Percentiles rank a stretch among this genome's conserved stretches.
These are phyloP conservation scores for Diadumene lineata DNA, from an alignment of 92 coral and sea anemone genomes.

Conservation along the genomic window DNA sequence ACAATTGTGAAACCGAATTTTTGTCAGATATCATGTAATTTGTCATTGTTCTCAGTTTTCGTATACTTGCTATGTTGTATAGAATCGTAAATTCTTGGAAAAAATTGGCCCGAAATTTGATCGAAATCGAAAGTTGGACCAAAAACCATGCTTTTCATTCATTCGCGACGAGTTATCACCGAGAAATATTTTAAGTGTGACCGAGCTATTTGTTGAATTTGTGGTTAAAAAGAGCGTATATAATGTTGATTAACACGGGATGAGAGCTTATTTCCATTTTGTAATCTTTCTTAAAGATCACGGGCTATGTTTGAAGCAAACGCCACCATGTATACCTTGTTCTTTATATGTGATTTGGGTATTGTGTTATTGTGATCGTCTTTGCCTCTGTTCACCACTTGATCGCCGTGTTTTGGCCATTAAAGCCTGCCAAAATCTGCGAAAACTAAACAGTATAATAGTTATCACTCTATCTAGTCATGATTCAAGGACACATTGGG, in stretches of 20 bases:
- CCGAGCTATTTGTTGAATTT: constrained; percentile 44
- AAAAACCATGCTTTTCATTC: constrained; percentile 44
- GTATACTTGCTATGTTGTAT: neutral
- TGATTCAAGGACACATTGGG: constrained; percentile 33
- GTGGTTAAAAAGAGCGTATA: constrained; percentile 42
- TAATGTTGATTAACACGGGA: constrained; percentile 40
- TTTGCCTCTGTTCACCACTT: constrained; percentile 2
- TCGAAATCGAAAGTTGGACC: constrained; percentile 36
- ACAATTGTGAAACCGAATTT: constrained; percentile 25
- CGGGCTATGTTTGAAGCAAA: constrained; percentile 6
- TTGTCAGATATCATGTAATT: constrained; percentile 12
- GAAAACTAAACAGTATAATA: constrained; percentile 12
- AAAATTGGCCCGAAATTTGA: neutral
- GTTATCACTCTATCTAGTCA: constrained; percentile 25
- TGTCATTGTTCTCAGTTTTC: neutral
- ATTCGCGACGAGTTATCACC: constrained; percentile 25
- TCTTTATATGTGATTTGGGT: constrained; percentile 18
- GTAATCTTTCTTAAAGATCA: constrained; percentile 36
- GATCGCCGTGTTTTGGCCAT: constrained; percentile 11
- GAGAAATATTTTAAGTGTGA: constrained; percentile 23
- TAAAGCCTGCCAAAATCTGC: constrained; percentile 8
- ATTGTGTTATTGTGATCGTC: neutral
- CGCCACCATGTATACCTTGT: constrained; percentile 25
- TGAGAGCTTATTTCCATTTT: constrained; percentile 43
- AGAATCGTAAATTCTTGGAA: constrained; percentile 12